These are phyloP conservation scores for Oncorhynchus nerka DNA, from an alignment of 2,113 vertebrate genomes.

Conservation along the genomic window DNA sequence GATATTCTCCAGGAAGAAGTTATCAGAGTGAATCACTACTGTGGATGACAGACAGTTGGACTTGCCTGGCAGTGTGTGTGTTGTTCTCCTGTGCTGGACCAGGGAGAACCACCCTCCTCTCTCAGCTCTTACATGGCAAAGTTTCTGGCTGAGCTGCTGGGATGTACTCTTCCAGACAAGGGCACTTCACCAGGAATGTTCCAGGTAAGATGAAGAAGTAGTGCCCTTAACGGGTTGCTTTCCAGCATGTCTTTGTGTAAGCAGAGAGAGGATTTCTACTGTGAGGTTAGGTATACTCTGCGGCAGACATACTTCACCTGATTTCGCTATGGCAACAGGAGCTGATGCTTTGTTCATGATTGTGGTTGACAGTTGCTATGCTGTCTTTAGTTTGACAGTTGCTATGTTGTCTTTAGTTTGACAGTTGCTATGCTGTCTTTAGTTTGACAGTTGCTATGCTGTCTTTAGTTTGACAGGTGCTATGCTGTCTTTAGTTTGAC, in stretches of 20 bases:
- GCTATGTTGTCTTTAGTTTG: too few species aligned
- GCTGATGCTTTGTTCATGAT: constrained; percentile 10
- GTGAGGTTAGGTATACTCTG: constrained; percentile 16
- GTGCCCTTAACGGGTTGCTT: constrained; percentile 30
- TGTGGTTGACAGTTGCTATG: constrained; percentile 7
- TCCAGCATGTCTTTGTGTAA: constrained; percentile 16
- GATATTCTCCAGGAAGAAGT: constrained; percentile 2
- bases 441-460: too few species aligned
- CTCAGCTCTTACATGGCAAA: constrained; percentile 77
- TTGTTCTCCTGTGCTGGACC: neutral
- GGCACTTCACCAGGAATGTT: constrained; percentile 65
- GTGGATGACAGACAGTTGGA: neutral
- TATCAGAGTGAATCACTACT: neutral
- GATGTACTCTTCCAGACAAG: constrained; percentile 79
- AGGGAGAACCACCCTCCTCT: constrained; percentile 24
- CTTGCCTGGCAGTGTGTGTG: neutral
- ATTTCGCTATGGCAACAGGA: constrained; percentile 45
- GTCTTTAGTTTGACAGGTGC: too few species aligned
- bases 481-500: too few species aligned
- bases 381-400: too few species aligned
- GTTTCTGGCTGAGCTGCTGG: constrained; percentile 82
- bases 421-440: too few species aligned
- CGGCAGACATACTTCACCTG: constrained; percentile 5
- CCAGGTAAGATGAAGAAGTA: constrained; percentile 48
- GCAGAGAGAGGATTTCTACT: constrained; percentile 16